Base-by-base conservation (phyloP, 2,797 vertebrate genomes). In the Carduelis carduelis region DNA sequence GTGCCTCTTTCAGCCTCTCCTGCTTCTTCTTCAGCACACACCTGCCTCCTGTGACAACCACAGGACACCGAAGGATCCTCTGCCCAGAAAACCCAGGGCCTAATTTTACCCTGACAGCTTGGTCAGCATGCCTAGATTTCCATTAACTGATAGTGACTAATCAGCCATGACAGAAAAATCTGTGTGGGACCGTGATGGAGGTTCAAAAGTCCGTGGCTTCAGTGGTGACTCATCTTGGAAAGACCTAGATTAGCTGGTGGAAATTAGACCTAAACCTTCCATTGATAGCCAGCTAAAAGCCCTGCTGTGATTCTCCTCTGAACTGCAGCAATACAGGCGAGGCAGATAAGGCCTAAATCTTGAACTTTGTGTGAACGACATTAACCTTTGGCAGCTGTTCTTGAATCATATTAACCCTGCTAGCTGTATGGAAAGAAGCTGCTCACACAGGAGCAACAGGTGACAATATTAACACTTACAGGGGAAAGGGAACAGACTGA, bases 151-250 rank as follows among this genome's bases (percentile, higher is more conserved):
- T 27, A 37, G 27, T 37, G 49, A 56, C 15, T 53, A n/a, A 44
- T 49, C 20, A 74, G 41, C 41, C 28, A 34, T 5, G 57, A 50
- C 37, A 94, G 57, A 68, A 93, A 75, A 76, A 49, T 47, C 35
- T 39, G 1, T 35, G 35, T 2, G 3, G 24, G 32, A 57, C 32
- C 1, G 0, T 66, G 47, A 26, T 6, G 9, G 21, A 12, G 11
- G 44, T 70, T 83, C 47, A 41, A 43, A 76, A 93, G 70, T 35
- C 39, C 3, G 2, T 47, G 4, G 59, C 14, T 56, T 79, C 46
- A 32, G 16, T 8, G 1, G 24, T 77, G 55, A 72, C 23, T 91
- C 12, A 26, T 57, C 49, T 57, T 2, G 6, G 47, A 91, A 81
- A 52, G 35, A 75, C 7, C 9, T 24, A 84, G 39, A 69, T 76